Evolutionary conservation across 2,797 vertebrate genomes (phyloP).

Genomic region (Thripadectes ignobilis): DNA sequence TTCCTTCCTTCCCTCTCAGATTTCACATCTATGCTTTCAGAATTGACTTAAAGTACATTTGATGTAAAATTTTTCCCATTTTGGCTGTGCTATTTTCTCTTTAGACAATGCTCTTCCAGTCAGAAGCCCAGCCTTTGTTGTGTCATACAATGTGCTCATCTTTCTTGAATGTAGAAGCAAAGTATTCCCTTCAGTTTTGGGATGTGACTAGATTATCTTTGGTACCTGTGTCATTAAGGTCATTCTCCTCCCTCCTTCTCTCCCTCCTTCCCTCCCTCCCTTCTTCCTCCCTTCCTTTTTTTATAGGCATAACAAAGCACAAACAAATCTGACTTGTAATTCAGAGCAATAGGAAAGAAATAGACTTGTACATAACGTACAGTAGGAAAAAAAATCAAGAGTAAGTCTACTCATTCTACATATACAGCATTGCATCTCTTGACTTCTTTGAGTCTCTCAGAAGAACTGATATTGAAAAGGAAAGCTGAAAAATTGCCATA

Average conservation of each 20-base stretch:
- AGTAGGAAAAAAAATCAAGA: neutral
- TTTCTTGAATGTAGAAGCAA: neutral
- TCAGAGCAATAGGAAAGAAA: neutral
- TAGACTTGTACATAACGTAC: neutral
- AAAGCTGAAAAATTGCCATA: neutral
- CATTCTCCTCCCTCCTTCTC: rapidly evolving
- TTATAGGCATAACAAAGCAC: neutral
- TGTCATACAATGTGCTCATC: rapidly evolving
- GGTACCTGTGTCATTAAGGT: neutral
- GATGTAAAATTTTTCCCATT: neutral
- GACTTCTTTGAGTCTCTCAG: neutral
- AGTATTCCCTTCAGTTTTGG: neutral
- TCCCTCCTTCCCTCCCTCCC: rapidly evolving
- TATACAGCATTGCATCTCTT: neutral
- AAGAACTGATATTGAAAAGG: neutral
- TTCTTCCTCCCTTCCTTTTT: too few relatives aligned
- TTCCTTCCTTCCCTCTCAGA: neutral
- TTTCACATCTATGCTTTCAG: neutral
- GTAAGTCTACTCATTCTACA: neutral
- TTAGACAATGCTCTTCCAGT: neutral
- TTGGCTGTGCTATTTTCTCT: neutral
- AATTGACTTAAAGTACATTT: neutral
- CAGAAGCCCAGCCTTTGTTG: neutral
- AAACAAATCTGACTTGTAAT: neutral
- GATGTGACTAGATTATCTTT: neutral